A percentile compares a stretch with the other conserved stretches of the same genome.
Evolutionary conservation across 1,140 invertebrate species (phyloP).

Genomic region (Cylas formicarius): DNA sequence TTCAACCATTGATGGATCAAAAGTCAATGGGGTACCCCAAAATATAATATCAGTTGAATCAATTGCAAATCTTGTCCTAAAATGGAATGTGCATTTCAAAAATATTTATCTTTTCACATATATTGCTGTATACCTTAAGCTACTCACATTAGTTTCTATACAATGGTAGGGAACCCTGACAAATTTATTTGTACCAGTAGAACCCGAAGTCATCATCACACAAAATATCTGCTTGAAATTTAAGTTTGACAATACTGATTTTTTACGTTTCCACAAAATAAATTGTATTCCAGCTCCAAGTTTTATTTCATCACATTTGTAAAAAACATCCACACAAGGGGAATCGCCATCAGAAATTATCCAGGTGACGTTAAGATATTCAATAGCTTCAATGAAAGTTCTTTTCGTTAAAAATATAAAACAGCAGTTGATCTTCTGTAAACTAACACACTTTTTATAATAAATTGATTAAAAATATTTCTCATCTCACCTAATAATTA

Average conservation of each 20-base stretch:
- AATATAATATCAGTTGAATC: constrained; percentile 56
- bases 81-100: constrained; percentile 5
- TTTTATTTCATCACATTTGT: constrained; percentile 1
- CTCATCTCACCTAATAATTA: constrained; percentile 24
- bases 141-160: constrained; percentile 56
- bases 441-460: constrained; percentile 17
- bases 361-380: constrained; percentile 10
- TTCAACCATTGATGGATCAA: constrained; percentile 77
- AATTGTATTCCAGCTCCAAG: constrained; percentile 2
- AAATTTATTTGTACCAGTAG: constrained; percentile 56
- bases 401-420: constrained; percentile 22
- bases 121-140: constrained; percentile 44
- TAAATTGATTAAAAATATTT: not conserved
- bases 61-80: constrained; percentile 47
- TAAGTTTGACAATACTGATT: constrained; percentile 4
- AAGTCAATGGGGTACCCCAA: constrained; percentile 66
- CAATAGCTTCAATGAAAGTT: constrained; percentile 3
- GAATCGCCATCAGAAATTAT: constrained; percentile 3
- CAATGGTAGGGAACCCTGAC: constrained; percentile 54
- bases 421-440: constrained; percentile 15
- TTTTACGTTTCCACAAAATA: not conserved
- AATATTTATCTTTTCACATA: not conserved
- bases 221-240: constrained; percentile 48
- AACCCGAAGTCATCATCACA: constrained; percentile 57
- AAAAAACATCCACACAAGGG: constrained; percentile 8